These are phyloP conservation scores for Ammodytes dubius DNA, from an alignment of 2,113 vertebrate genomes.

Conservation along the genomic window DNA sequence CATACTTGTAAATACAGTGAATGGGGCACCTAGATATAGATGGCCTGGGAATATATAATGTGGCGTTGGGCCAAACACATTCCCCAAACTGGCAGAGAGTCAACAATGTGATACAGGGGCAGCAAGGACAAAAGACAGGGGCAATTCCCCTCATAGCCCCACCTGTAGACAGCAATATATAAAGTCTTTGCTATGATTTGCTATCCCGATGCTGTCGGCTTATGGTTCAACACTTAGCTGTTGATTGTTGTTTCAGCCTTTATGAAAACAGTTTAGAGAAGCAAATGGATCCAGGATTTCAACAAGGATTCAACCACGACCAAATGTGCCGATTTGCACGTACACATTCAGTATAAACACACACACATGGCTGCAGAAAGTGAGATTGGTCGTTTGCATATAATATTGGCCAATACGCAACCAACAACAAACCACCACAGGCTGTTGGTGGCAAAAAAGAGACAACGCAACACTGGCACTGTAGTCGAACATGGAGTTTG, in stretches of 20 bases:
- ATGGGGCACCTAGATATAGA: neutral
- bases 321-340: constrained; percentile 23
- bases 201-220: neutral
- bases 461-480: neutral
- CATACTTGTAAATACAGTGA: too few species aligned
- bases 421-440: neutral
- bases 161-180: neutral
- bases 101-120: neutral
- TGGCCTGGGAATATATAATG: neutral
- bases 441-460: neutral
- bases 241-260: constrained; percentile 1
- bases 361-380: neutral
- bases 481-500: constrained; percentile 29
- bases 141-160: neutral
- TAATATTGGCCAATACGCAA: constrained; percentile 9
- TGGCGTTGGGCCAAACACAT: neutral
- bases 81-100: neutral
- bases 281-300: neutral
- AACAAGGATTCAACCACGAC: too few species aligned
- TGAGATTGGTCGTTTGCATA: neutral
- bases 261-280: constrained; percentile 1
- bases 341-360: constrained; percentile 9
- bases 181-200: neutral
- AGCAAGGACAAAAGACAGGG: neutral
- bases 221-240: neutral